A percentile compares a stretch with the other conserved stretches of the same genome.
Evolutionary conservation across 2,888 invertebrate species (phyloP).

Genomic region (Ectemnius continuus): DNA sequence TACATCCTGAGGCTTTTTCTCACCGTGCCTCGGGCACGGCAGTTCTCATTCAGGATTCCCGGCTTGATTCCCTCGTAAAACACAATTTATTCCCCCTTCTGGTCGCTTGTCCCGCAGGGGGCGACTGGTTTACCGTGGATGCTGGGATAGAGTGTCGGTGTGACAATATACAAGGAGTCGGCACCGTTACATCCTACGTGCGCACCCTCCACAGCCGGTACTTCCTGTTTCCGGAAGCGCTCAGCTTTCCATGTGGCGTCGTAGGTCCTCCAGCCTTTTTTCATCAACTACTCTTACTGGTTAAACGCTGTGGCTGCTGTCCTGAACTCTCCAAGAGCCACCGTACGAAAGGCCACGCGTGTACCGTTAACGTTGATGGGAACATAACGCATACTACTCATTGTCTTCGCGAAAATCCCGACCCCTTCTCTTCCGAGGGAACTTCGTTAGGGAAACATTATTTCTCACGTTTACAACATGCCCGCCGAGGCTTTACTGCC

Average conservation of each 20-base stretch:
- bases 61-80: constrained; percentile 41
- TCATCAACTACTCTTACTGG: too few relatives aligned
- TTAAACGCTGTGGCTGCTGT: too few relatives aligned
- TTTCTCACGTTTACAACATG: too few relatives aligned
- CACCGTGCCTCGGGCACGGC: constrained; percentile 12
- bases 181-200: constrained; percentile 41
- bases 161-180: constrained; percentile 46
- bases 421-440: too few relatives aligned
- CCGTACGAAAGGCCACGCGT: neutral
- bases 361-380: constrained; percentile 1
- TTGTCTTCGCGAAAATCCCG: neutral
- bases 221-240: constrained; percentile 51
- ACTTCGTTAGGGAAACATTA: too few relatives aligned
- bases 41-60: constrained; percentile 13
- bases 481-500: neutral
- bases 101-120: constrained; percentile 50
- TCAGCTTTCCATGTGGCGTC: constrained; percentile 26
- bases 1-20: constrained; percentile 1
- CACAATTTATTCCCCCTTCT: constrained; percentile 56
- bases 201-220: constrained; percentile 36
- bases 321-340: neutral
- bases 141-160: constrained; percentile 43
- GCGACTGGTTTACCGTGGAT: constrained; percentile 35
- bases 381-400: neutral
- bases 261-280: too few relatives aligned